Evolutionary conservation across 2,797 vertebrate genomes (phyloP).

Genomic region (Anguilla marmorata): DNA sequence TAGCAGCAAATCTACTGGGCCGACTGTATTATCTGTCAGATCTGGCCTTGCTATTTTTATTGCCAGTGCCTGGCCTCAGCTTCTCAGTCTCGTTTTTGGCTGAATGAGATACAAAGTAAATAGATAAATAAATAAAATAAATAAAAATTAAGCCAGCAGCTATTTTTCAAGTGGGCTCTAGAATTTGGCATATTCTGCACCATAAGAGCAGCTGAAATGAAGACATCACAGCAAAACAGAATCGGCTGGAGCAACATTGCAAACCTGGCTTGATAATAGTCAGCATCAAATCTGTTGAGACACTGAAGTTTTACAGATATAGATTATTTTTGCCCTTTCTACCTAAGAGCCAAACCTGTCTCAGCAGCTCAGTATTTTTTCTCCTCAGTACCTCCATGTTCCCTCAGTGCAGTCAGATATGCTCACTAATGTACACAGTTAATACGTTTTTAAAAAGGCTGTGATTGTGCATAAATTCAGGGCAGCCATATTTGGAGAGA

Average conservation of each 20-base stretch:
- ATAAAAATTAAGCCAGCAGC: slow-evolving; percentile 49
- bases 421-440: slow-evolving; percentile 30
- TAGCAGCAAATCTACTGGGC: slow-evolving; percentile 58
- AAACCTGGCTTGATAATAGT: slow-evolving; percentile 41
- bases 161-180: slow-evolving; percentile 48
- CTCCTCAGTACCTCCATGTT: slow-evolving; percentile 35
- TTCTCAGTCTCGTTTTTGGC: slow-evolving; percentile 53
- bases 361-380: slow-evolving; percentile 40
- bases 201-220: slow-evolving; percentile 47
- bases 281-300: slow-evolving; percentile 42
- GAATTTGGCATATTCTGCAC: slow-evolving; percentile 43
- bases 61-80: slow-evolving; percentile 41
- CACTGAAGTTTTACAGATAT: slow-evolving; percentile 37
- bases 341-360: slow-evolving; percentile 43
- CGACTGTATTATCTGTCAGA: slow-evolving; percentile 52
- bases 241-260: slow-evolving; percentile 35
- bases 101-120: slow-evolving; percentile 42
- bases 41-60: slow-evolving; percentile 54
- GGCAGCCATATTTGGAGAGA: slow-evolving; percentile 35
- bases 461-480: slow-evolving; percentile 41
- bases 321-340: slow-evolving; percentile 48
- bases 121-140: slow-evolving; percentile 38
- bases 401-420: slow-evolving; percentile 29
- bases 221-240: slow-evolving; percentile 47
- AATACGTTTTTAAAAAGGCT: slow-evolving; percentile 34